Evolutionary conservation across 2,888 invertebrate genomes (phyloP), one percentile per base, ranked within the genome.

Genomic region (Tortrix viridana): DNA sequence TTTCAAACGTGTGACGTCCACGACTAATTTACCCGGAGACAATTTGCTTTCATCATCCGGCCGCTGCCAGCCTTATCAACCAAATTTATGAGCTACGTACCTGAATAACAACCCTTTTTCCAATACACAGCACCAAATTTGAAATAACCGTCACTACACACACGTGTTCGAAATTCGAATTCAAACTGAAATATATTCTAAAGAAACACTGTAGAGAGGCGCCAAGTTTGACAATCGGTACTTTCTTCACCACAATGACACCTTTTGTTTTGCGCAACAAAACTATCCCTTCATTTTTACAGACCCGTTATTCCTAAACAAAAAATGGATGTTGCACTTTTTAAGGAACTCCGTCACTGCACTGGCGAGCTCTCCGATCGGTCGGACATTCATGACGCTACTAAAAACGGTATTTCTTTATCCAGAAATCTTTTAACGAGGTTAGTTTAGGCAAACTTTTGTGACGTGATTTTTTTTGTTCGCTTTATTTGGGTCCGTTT

Each of bases 361-460:
- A 80, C 81, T 75, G 78, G 79, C 81, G 82, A 87, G 84, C 87
- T 89, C 88, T 89, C 91, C 91, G 89, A 88, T 84, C 89, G 80
- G 80, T 82, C 78, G 85, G 89, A 84, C 89, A 86, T 86, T 87
- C 91, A 86, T 89, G 85, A 88, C 84, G 85, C 86, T 89, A 92
- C 92, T 92, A 92, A 90, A 90, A 90, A 89, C 88, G 85, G 87
- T 88, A 88, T 88, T 89, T 88, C 82, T 89, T 91, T 90, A 90
- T 89, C 89, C 89, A 88, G 86, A 86, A 87, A 92, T 92, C 90
- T 91, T 81, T 85, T 90, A 92, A 92, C 89, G 89, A 92, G 88
- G 88, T 90, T 89, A 91, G 92, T 88, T 89, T 91, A 92, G 89
- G 88, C 91, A 89, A 91, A 92, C 89, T 89, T 89, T 90, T 89